Evolutionary conservation across 2,797 vertebrate species (phyloP), one percentile per base, ranked within the genome.

Genomic region (Diglossa cyanea): DNA sequence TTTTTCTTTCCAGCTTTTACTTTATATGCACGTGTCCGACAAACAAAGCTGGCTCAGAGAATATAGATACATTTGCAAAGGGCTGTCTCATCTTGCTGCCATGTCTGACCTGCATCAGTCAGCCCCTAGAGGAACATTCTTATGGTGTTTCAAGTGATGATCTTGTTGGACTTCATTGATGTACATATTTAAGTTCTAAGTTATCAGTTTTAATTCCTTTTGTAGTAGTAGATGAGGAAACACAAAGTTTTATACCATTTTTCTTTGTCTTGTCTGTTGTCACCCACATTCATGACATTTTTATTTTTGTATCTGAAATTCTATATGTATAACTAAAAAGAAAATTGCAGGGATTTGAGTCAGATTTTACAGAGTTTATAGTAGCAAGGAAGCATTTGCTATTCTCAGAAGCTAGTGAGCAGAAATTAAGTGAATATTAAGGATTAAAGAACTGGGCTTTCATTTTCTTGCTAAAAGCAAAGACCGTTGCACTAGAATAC

Each of bases 131-230:
- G 71, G 60, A 96, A 90, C 67, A 81, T 91, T 83, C 73, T 88
- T 70, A 45, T 0, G 12, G 40, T 84, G 42, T 73, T 83, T 63
- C 63, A 92, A 83, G 45, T 87, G 86, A 76, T 67, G 76, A 80
- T 80, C 70, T 70, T 79, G 31, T 93, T 74, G 53, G 55, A 75
- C 63, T 53, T 85, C 57, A 4, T 54, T 39, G 39, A 57, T 84
- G 90, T 94, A 87, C 85, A 87, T 94, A 88, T 57, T 76, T 94
- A 70, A 40, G 37, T 63, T 79, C 82, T 95, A 73, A 82, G 48
- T 88, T 88, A 87, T 80, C 86, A 6, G 47, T 78, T 90, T 95
- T 71, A 48, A 60, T 85, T 91, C 66, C 44, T 91, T 88, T 93
- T 70, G 54, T 65, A 62, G 78, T 33, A 50, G 45, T 90, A 86